Evolutionary conservation across 1,140 invertebrate genomes (phyloP), one percentile per base, ranked within the genome.

Genomic region (Grapholita molesta): DNA sequence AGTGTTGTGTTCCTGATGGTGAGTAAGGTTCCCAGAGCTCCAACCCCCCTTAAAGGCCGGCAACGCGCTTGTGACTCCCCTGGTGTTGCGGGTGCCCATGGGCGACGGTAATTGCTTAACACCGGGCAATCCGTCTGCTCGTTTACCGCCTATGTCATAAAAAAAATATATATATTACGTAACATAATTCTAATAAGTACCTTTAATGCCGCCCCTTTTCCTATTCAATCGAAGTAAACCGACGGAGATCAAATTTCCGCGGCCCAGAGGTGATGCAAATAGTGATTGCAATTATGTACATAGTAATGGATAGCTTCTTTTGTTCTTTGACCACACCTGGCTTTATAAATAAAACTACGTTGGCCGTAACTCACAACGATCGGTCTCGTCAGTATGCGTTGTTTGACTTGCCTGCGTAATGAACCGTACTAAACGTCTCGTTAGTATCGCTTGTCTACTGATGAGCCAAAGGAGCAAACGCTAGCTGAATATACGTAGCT

Each of bases 391-490:
- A 28, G 28, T 61, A 61, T 61, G 55, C 55, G 55, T 61, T 61
- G n/a, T 25, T 12, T 61, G 55, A 12, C 55, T 61, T 25, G 23
- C 24, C 55, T 32, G 55, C 28, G 28, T 61, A 61, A 61, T 61
- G 55, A 61, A 61, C 55, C 55, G 25, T 61, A 28, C 28, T 61
- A 61, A 61, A 61, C 28, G 55, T 61, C 55, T 61, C 55, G 55
- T 61, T 61, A 61, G 55, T 15, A 28, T 15, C 55, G 55, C 55
- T 61, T 61, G 55, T 61, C 24, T 61, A 28, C 53, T 55, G 55
- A 61, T 28, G 55, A 61, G 55, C 23, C 55, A 15, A 61, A 28
- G 55, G 55, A 28, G 28, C 55, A 55, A 28, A 21, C n/a, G 12
- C 55, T 15, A 61, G 55, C 42, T 48, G 42, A 21, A 48, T n/a